Conservation (phyloP, 1,140 invertebrate genomes). For the Antheraea pernyi region DNA sequence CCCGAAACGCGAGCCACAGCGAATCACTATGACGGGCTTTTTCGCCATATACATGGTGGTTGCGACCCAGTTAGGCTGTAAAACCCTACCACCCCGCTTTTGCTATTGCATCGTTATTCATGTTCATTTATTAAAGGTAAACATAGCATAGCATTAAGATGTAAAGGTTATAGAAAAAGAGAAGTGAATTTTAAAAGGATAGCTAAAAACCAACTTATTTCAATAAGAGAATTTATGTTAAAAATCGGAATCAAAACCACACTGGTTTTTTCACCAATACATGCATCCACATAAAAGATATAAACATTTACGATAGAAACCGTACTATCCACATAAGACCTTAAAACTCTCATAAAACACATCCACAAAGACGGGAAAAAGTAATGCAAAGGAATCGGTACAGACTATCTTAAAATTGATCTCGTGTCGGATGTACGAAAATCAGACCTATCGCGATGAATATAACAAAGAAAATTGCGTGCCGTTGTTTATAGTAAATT, state of each 20-base stretch:
- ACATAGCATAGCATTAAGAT: too few species aligned
- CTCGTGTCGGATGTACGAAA: slow-evolving; percentile 34
- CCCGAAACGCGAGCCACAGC: too few species aligned
- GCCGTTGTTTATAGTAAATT: slow-evolving; percentile 54
- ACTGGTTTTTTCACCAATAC: neutral
- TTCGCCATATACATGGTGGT: too few species aligned
- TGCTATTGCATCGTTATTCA: too few species aligned
- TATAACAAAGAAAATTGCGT: slow-evolving; percentile 41
- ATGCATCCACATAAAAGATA: slow-evolving; percentile 33
- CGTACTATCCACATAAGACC: slow-evolving; percentile 68
- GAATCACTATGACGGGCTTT: too few species aligned
- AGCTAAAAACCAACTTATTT: neutral
- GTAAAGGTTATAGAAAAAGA: too few species aligned
- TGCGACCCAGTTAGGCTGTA: too few species aligned
- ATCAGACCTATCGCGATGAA: slow-evolving; percentile 14
- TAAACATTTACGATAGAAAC: slow-evolving; percentile 39
- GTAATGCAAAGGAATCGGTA: slow-evolving; percentile 77
- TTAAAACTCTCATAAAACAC: slow-evolving; percentile 75
- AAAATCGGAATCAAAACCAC: neutral
- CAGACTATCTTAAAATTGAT: slow-evolving; percentile 77
- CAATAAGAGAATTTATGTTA: neutral
- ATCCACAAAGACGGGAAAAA: slow-evolving; percentile 74
- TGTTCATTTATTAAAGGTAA: too few species aligned
- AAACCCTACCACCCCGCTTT: too few species aligned
- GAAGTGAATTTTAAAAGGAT: neutral